Conservation (phyloP, 2,113 vertebrate genomes). For the Steatornis caripensis region DNA sequence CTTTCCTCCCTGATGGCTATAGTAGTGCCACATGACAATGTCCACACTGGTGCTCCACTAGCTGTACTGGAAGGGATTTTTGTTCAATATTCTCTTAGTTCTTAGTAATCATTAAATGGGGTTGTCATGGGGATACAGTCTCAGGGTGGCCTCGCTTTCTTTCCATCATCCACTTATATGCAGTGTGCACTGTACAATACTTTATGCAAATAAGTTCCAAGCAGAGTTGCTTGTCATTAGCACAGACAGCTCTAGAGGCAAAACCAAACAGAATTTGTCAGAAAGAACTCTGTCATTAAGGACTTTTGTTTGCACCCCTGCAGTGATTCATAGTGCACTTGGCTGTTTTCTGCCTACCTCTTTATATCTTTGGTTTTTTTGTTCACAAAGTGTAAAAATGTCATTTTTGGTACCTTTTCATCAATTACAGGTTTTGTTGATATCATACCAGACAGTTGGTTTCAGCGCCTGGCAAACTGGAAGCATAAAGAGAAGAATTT, state of each 20-base stretch:
- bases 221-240: slow-evolving; percentile 8
- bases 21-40: neutral
- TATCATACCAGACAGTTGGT: neutral
- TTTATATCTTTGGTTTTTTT: neutral
- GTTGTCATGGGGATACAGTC: slow-evolving; percentile 29
- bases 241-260: neutral
- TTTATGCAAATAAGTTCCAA: slow-evolving; percentile 34
- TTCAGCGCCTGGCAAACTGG: neutral
- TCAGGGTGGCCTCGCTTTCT: neutral
- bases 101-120: neutral
- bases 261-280: slow-evolving; percentile 39
- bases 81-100: neutral
- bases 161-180: neutral
- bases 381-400: neutral
- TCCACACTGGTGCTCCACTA: neutral
- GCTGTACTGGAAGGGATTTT: neutral
- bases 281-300: slow-evolving; percentile 19
- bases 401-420: neutral
- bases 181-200: neutral
- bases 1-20: neutral
- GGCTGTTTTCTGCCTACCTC: neutral
- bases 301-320: slow-evolving; percentile 14
- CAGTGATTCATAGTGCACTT: slow-evolving; percentile 20
- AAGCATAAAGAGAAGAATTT: neutral
- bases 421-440: neutral